Base-by-base conservation (phyloP, 2,888 invertebrate species). In the Sphaerophoria rueppellii region DNA sequence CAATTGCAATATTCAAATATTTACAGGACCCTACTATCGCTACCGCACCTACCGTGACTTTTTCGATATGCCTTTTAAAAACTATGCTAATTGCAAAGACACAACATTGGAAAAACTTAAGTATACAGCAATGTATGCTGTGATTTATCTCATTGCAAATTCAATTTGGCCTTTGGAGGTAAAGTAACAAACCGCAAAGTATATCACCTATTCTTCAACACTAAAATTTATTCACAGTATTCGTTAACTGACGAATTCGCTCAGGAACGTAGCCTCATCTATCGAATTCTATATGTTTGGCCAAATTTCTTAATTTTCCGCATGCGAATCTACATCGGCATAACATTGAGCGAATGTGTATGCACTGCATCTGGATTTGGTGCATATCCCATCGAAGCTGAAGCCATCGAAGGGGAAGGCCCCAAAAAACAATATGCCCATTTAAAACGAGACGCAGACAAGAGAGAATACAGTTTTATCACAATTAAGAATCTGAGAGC, bases 351-450 rank as follows among this genome's bases (percentile, higher is more conserved):
- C 0, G 98, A 99, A 92, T 96, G 96, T 90, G 96, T 97, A n/a
- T 98, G 98, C 89, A 96, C 97, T 14, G 95, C 96, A 91, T 95
- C 97, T 2, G 98, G 98, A 0, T 93, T 99, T 12, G 99, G 99
- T 2, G 97, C 97, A 0, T 99, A 99, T 92, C 99, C 99, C 0
- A 93, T 93, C 0, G 93, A 93, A 40, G 94, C 95, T 0, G 93
- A 94, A 71, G 94, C 96, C n/a, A 94, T 93, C 88, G 93, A 96
- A 76, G 98, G 98, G 0, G 94, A 95, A 89, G 99, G 99, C 2
- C 99, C 99, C 0, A 95, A 95, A 34, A 93, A 93, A 78, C 94
- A 95, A 85, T 96, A 95, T 89, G 92, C 93, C 87, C 93, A 93
- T 85, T 90, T 96, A 75, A 90, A 93, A 88, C 93, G 90, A 9